Evolutionary conservation across 1,140 invertebrate genomes (phyloP), one percentile per base, ranked within the genome.

Genomic region (Cydia amplana): DNA sequence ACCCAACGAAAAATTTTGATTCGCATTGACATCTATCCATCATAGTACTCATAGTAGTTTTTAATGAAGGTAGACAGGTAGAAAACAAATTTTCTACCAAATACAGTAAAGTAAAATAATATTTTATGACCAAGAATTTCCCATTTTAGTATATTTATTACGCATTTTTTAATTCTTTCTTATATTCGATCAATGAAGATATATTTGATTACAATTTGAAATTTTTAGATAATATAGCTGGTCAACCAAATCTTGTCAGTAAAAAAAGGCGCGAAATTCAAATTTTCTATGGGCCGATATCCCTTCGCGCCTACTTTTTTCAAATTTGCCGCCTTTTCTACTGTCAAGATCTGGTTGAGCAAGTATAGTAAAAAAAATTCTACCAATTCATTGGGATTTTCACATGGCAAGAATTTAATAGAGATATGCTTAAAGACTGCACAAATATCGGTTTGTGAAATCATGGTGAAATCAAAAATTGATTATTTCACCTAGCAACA

Each of bases 361-460:
- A 16, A 9, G 1, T 16, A 4, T 9, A 20, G 18, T 9, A n/a
- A 9, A 23, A 23, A 5, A 23, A 60, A 23, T 60, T 23, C 64
- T 67, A 67, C 64, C 25, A 67, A 64, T 1, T 23, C 49, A 18
- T 14, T 64, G 25, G 1, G 7, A 64, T 23, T 64, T 25, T 67
- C 36, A 32, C 16, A 32, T 67, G 64, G 64, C 25, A 67, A 67
- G 16, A 4, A 36, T 43, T 2, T 9, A 1, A 10, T 36, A 70
- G 65, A 2, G 32, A 36, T 43, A 32, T 70, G 14, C 25, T 28
- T 5, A 25, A 28, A 9, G 43, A 77, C 72, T 65, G 63, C 63
- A 63, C 63, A 65, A 74, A 28, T 75, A 49, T 55, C 63, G 74
- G 40, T 64, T 43, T 46, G 64, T 75, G n/a, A n/a, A n/a, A n/a